Conservation (phyloP, 1,140 invertebrate genomes). For the Myzus persicae region DNA sequence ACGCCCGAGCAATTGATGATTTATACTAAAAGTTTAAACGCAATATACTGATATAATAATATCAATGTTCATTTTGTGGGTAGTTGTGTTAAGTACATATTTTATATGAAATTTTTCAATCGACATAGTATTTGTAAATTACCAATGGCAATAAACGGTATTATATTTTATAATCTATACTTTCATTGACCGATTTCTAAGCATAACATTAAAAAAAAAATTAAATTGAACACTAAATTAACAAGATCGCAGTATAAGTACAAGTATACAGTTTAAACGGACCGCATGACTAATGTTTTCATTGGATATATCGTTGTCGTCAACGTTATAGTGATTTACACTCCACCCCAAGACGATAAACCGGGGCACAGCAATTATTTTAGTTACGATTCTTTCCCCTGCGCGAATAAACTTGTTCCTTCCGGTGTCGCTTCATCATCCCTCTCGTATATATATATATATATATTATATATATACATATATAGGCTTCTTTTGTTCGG, state of each 20-base stretch:
- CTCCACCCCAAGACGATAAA: conserved; percentile 34
- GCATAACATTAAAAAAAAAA: not conserved
- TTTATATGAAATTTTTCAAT: not conserved
- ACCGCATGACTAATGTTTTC: conserved; percentile 48
- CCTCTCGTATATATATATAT: conserved; percentile 3
- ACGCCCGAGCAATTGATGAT: not conserved
- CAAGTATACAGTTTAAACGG: not conserved
- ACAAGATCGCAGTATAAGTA: not conserved
- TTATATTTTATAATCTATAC: not conserved
- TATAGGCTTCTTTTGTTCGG: conserved; percentile 40
- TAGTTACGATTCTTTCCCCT: conserved; percentile 33
- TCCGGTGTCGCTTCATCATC: conserved; percentile 51
- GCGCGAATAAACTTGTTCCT: conserved; percentile 56
- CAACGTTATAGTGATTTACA: not conserved
- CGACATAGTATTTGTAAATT: not conserved
- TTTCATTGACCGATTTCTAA: not conserved
- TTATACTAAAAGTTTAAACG: not conserved
- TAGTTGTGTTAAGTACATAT: not conserved
- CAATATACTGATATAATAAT: not conserved
- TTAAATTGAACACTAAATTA: not conserved
- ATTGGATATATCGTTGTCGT: conserved; percentile 5
- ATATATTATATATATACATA: not conserved
- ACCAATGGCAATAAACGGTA: not conserved
- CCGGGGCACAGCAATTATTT: conserved; percentile 48
- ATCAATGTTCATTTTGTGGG: too few relatives aligned